A percentile compares a stretch with the other conserved stretches of the same genome.
phyloP scores from a whole-genome alignment of 2,888 invertebrate genomes.

The Masnerella sp. region DNA sequence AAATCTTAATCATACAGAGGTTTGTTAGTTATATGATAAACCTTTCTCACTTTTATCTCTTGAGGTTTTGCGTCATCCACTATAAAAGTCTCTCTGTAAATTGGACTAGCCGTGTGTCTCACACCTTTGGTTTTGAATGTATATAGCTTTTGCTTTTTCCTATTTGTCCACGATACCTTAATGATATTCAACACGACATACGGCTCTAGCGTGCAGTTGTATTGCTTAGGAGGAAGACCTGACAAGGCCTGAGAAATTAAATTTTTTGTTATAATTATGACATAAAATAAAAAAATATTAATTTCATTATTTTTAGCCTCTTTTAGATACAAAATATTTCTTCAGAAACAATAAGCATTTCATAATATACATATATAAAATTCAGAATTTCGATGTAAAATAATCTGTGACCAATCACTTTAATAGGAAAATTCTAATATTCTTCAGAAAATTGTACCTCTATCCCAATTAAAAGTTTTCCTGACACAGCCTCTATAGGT shows the following conservation, averaged over 20 bases:
- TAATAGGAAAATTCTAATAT: too few relatives aligned
- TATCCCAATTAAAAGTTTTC: constrained; percentile 74
- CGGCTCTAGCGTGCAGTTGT: constrained; percentile 76
- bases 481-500: constrained; percentile 68
- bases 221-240: constrained; percentile 78
- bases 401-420: too few relatives aligned
- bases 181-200: constrained; percentile 73
- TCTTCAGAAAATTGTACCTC: too few relatives aligned
- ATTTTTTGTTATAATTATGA: constrained; percentile 21
- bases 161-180: constrained; percentile 73
- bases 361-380: too few relatives aligned
- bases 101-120: constrained; percentile 76
- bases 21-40: constrained; percentile 39
- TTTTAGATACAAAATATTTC: too few relatives aligned
- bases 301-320: too few relatives aligned
- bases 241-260: constrained; percentile 74
- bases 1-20: too few relatives aligned
- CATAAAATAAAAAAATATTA: too few relatives aligned
- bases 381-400: too few relatives aligned
- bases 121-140: constrained; percentile 75
- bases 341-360: too few relatives aligned
- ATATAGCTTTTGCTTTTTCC: constrained; percentile 74
- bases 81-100: constrained; percentile 77
- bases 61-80: constrained; percentile 73
- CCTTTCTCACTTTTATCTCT: constrained; percentile 73